phyloP scores from a whole-genome alignment of 1,140 invertebrate genomes.

The Drosophila tristis region DNA sequence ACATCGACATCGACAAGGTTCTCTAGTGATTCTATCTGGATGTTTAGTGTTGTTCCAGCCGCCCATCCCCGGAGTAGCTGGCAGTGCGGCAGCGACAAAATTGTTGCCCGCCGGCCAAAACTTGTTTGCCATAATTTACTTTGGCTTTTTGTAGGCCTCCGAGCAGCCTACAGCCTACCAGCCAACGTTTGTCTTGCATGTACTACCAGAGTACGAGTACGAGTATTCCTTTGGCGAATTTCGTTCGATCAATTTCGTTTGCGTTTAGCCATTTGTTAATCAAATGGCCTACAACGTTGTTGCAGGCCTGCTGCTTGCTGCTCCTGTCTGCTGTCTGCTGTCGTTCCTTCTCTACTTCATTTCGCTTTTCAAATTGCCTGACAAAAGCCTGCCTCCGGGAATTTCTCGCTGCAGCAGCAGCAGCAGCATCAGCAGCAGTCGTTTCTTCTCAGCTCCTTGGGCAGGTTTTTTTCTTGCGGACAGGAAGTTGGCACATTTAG shows the following conservation, averaged over 20 bases:
- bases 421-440: conserved; percentile 24
- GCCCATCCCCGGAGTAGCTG: conserved; percentile 29
- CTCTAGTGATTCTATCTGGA: conserved; percentile 54
- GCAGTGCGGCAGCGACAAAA: conserved; percentile 65
- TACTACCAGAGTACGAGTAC: conserved; percentile 32
- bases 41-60: conserved; percentile 42
- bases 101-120: conserved; percentile 81
- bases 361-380: conserved; percentile 78
- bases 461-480: conserved; percentile 40
- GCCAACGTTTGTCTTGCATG: neutral
- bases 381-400: conserved; percentile 69
- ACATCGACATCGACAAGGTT: conserved; percentile 52
- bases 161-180: neutral
- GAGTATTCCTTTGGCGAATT: conserved; percentile 72
- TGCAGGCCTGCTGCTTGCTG: conserved; percentile 33
- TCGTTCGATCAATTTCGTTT: conserved; percentile 83
- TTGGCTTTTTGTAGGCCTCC: conserved; percentile 57
- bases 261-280: conserved; percentile 80
- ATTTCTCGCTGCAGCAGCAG: conserved; percentile 39
- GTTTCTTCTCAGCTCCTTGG: conserved; percentile 33
- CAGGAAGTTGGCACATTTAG: conserved; percentile 63
- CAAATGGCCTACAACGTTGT: conserved; percentile 78
- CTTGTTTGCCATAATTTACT: conserved; percentile 83
- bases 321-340: conserved; percentile 44
- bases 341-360: conserved; percentile 56